Percentiles rank a stretch among this genome's conserved stretches.
Evolutionary conservation across 2,113 vertebrate genomes (phyloP).

Genomic region (Callospermophilus lateralis): DNA sequence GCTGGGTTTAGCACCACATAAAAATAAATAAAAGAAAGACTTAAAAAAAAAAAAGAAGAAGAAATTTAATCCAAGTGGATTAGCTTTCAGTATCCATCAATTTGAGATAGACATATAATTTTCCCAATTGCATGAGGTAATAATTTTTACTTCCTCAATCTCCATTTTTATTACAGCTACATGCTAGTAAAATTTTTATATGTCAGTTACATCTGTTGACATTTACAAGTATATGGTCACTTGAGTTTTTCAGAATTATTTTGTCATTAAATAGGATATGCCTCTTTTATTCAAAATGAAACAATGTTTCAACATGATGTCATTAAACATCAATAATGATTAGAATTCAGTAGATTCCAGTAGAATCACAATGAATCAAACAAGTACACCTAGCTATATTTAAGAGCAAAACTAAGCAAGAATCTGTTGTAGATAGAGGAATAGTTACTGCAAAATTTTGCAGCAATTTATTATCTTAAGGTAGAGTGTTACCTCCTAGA

Average conservation of each 20-base stretch:
- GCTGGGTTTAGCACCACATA: too few species aligned
- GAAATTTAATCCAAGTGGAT: constrained; percentile 17
- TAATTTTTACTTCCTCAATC: constrained; percentile 41
- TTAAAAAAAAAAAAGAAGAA: not conserved
- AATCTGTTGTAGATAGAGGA: not conserved
- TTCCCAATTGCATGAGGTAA: not conserved
- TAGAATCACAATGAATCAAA: constrained; percentile 25
- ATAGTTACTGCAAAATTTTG: not conserved
- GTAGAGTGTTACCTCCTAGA: not conserved
- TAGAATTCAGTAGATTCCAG: not conserved
- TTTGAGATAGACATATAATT: constrained; percentile 2
- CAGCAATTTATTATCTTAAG: constrained; percentile 43
- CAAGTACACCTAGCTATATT: not conserved
- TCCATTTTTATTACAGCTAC: not conserved
- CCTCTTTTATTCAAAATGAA: constrained; percentile 9
- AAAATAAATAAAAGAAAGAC: too few species aligned
- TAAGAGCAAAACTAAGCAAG: constrained; percentile 5
- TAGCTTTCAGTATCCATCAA: constrained; percentile 13
- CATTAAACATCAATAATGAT: not conserved
- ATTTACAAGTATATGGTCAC: not conserved
- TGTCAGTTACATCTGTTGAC: not conserved
- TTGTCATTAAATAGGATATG: constrained; percentile 14
- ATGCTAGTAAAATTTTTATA: constrained; percentile 28
- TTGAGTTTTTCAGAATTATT: constrained; percentile 47
- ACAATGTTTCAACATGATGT: not conserved